Evolutionary conservation across 2,113 vertebrate species (phyloP).

Genomic region (Elaphurus davidianus): DNA sequence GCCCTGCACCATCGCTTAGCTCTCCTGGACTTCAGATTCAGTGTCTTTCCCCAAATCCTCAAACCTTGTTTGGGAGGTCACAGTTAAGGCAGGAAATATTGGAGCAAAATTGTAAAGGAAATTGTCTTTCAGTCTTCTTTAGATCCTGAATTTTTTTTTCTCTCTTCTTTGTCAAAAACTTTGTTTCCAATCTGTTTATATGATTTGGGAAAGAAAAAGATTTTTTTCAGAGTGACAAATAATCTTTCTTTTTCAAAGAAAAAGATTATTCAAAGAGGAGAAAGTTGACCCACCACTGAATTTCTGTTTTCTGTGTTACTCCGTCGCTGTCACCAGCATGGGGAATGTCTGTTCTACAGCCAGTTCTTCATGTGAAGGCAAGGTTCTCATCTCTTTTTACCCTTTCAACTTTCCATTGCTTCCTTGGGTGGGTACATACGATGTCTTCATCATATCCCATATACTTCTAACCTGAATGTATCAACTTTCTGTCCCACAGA

Average conservation of each 20-base stretch:
- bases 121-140: not conserved
- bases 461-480: not conserved
- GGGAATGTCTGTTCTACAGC: not conserved
- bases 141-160: not conserved
- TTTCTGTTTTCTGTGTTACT: not conserved
- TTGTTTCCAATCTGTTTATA: conserved; percentile 27
- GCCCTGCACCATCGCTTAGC: not conserved
- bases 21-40: not conserved
- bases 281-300: not conserved
- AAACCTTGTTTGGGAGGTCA: not conserved
- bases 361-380: rapidly evolving
- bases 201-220: not conserved
- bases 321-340: rapidly evolving
- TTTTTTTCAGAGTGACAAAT: not conserved
- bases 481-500: too few relatives aligned
- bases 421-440: not conserved
- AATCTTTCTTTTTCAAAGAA: not conserved
- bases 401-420: not conserved
- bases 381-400: not conserved
- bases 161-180: conserved; percentile 39
- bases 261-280: not conserved
- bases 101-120: not conserved
- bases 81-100: not conserved
- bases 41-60: not conserved
- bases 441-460: not conserved